phyloP scores from a whole-genome alignment of 2,888 invertebrate genomes.

The Trilocha varians region DNA sequence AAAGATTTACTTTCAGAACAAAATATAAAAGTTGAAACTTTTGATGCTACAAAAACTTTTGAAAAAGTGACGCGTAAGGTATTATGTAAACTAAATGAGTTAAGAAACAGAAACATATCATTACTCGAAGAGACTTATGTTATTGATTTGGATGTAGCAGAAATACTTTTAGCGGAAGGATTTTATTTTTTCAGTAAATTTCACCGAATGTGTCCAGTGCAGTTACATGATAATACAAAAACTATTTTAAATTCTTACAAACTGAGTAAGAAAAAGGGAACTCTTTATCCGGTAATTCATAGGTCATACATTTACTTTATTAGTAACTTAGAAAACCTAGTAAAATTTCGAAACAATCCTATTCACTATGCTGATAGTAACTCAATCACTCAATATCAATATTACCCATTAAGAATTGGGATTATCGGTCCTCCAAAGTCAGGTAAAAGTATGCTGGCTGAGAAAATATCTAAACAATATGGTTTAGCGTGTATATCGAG shows the following conservation, averaged over 20 bases:
- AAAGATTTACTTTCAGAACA: conserved; percentile 47
- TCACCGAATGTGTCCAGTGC: conserved; percentile 77
- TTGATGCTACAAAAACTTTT: conserved; percentile 50
- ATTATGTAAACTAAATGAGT: conserved; percentile 31
- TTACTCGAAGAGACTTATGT: conserved; percentile 73
- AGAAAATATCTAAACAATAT: conserved; percentile 65
- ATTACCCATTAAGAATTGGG: conserved; percentile 67
- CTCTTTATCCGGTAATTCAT: conserved; percentile 72
- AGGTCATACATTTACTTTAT: conserved; percentile 75
- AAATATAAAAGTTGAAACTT: conserved; percentile 52
- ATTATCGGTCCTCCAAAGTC: conserved; percentile 77
- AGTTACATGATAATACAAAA: conserved; percentile 60
- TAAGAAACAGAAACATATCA: conserved; percentile 60
- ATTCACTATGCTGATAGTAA: conserved; percentile 64
- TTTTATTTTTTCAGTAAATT: conserved; percentile 77
- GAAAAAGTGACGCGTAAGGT: conserved; percentile 35
- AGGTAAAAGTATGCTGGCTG: conserved; percentile 73
- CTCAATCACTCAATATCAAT: conserved; percentile 49
- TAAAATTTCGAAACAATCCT: conserved; percentile 70
- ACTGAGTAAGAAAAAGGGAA: conserved; percentile 42
- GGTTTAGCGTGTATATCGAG: conserved; percentile 70
- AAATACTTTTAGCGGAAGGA: conserved; percentile 70
- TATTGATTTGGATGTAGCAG: conserved; percentile 67
- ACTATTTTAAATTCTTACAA: conserved; percentile 64
- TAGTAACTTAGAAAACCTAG: conserved; percentile 52